A percentile compares a stretch with the other conserved stretches of the same genome.
phyloP scores from a whole-genome alignment of 2,888 invertebrate genomes.

The Crossocerus cetratus region DNA sequence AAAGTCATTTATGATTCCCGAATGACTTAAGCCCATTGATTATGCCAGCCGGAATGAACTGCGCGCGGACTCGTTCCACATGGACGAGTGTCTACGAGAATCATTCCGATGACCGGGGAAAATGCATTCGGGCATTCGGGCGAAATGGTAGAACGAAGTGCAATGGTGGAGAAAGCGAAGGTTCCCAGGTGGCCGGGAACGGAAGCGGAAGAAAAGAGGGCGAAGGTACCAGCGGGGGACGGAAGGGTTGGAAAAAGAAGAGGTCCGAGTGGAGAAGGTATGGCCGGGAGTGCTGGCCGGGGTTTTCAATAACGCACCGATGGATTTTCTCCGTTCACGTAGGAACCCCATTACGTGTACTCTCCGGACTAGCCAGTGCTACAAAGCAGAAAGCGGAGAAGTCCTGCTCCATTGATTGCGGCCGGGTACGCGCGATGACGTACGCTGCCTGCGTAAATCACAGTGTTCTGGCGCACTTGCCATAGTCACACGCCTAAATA shows the following conservation, averaged over 20 bases:
- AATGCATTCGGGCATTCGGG: too few species aligned
- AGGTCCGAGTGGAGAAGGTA: background rate
- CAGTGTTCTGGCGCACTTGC: constrained; percentile 29
- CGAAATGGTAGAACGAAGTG: too few species aligned
- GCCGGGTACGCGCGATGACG: constrained; percentile 40
- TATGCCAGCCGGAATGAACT: too few species aligned
- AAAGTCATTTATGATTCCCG: too few species aligned
- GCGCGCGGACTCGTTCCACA: too few species aligned
- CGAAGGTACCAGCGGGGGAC: background rate
- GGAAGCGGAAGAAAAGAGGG: too few species aligned
- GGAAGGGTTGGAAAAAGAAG: background rate
- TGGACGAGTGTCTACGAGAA: too few species aligned
- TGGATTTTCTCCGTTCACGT: constrained; percentile 59
- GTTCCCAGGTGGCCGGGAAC: too few species aligned
- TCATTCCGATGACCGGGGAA: too few species aligned
- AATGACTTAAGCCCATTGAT: too few species aligned
- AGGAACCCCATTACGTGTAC: constrained; percentile 49
- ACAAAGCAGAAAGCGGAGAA: constrained; percentile 34
- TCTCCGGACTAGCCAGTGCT: constrained; percentile 26
- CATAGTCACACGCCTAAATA: too few species aligned
- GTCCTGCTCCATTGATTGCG: constrained; percentile 54
- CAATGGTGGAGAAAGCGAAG: too few species aligned
- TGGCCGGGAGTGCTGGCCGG: constrained; percentile 34
- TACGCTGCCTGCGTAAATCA: constrained; percentile 48
- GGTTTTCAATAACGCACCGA: constrained; percentile 57